Percentiles rank a stretch among this genome's conserved stretches.
These are phyloP conservation scores for Eupleurogrammus muticus DNA, from an alignment of 2,797 vertebrate species.

Conservation along the genomic window DNA sequence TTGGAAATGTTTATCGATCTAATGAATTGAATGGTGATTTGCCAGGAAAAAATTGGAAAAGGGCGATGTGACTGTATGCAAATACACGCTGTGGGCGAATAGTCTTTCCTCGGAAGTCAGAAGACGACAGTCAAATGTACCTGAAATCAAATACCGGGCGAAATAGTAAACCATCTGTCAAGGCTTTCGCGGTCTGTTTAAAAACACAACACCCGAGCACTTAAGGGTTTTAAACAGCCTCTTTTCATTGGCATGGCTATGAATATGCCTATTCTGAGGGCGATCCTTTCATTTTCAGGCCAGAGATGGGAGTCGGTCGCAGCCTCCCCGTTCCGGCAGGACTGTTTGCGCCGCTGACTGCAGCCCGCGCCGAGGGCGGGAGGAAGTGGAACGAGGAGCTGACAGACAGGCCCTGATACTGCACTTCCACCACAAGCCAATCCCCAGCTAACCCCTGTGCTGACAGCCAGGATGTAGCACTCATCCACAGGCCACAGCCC, in stretches of 20 bases:
- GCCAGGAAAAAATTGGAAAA: slow-evolving; percentile 19
- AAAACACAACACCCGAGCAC: slow-evolving; percentile 85
- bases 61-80: slow-evolving; percentile 68
- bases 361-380: slow-evolving; percentile 59
- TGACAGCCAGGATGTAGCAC: slow-evolving; percentile 86
- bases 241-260: slow-evolving; percentile 74
- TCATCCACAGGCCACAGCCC: slow-evolving; percentile 81
- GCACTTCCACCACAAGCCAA: slow-evolving; percentile 79
- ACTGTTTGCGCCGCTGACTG: slow-evolving; percentile 69
- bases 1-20: slow-evolving; percentile 52
- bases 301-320: slow-evolving; percentile 63
- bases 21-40: slow-evolving; percentile 43
- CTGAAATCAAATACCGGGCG: slow-evolving; percentile 80
- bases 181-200: slow-evolving; percentile 84
- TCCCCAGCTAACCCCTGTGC: slow-evolving; percentile 80
- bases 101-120: slow-evolving; percentile 59
- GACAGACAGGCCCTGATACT: slow-evolving; percentile 82
- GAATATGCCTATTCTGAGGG: slow-evolving; percentile 79
- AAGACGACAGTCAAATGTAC: slow-evolving; percentile 71
- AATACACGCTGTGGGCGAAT: slow-evolving; percentile 67
- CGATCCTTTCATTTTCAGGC: slow-evolving; percentile 67
- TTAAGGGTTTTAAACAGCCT: slow-evolving; percentile 76
- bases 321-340: slow-evolving; percentile 33
- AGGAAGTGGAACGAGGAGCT: slow-evolving; percentile 81
- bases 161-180: slow-evolving; percentile 84